These are phyloP conservation scores for Drosophila longiperda DNA, from an alignment of 2,888 invertebrate genomes.

Conservation along the genomic window DNA sequence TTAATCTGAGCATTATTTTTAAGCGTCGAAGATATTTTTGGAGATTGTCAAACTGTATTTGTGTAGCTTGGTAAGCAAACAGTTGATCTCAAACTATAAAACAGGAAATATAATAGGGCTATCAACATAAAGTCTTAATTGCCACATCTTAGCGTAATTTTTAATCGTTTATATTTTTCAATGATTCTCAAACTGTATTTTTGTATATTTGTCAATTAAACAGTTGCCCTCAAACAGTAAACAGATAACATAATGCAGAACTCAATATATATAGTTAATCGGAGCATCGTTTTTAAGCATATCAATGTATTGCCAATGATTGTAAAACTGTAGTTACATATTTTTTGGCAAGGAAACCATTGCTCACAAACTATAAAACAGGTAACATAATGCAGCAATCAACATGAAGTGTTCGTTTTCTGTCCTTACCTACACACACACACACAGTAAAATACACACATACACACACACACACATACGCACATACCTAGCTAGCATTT, in stretches of 20 bases:
- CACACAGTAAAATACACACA: background rate
- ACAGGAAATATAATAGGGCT: no score
- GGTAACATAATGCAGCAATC: constrained; percentile 14
- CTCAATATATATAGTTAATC: background rate
- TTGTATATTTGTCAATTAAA: no score
- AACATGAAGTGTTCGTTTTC: background rate
- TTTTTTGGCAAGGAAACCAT: background rate
- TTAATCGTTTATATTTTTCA: no score
- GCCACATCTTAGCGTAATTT: no score
- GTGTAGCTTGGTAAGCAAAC: background rate
- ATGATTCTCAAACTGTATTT: no score
- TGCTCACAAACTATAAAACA: background rate
- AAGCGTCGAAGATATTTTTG: background rate
- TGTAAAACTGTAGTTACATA: background rate
- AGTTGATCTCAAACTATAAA: no score
- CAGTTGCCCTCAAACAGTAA: no score
- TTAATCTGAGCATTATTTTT: background rate
- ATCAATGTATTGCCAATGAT: no score
- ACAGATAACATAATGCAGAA: no score
- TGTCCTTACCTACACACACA: background rate
- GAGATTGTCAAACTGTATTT: background rate
- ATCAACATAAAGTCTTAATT: no score
- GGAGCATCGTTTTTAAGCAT: background rate
- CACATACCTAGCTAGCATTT: background rate
- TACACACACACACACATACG: background rate